Percentiles rank a stretch among this genome's conserved stretches.
Evolutionary conservation across 2,888 invertebrate species (phyloP).

Genomic region (Tetropium fuscum): DNA sequence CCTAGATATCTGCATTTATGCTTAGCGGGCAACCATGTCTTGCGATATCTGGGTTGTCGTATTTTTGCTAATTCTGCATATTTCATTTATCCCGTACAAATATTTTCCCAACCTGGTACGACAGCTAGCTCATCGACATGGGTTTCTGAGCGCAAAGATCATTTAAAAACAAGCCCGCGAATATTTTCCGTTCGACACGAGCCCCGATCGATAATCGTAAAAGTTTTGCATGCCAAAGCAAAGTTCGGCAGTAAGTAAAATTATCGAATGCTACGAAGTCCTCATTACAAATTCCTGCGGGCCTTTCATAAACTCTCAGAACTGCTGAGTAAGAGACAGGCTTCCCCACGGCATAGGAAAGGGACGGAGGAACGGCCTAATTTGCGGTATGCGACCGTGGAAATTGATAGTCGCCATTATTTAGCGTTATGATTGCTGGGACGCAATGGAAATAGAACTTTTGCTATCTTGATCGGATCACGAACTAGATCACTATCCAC

Average conservation of each 20-base stretch:
- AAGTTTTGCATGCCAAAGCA: slow-evolving; percentile 59
- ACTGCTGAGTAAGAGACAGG: slow-evolving; percentile 40
- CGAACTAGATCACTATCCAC: no score
- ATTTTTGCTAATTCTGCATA: no score
- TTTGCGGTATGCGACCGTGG: slow-evolving; percentile 4
- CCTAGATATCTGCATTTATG: no score
- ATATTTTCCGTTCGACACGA: slow-evolving; percentile 14
- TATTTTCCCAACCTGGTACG: no score
- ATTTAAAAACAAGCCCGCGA: slow-evolving; percentile 8
- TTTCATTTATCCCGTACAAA: no score
- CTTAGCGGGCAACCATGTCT: no score
- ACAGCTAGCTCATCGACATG: no score
- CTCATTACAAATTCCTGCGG: slow-evolving; percentile 59
- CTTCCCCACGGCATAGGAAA: slow-evolving; percentile 15
- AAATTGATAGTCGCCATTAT: slow-evolving; percentile 11
- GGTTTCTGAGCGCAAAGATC: neutral
- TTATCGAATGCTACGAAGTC: slow-evolving; percentile 57
- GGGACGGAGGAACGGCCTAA: slow-evolving; percentile 9
- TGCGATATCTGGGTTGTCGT: no score
- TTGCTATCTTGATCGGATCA: no score
- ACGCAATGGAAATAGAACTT: neutral
- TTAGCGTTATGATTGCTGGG: neutral
- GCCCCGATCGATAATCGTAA: slow-evolving; percentile 50
- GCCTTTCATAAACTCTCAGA: slow-evolving; percentile 46
- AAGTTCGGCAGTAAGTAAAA: slow-evolving; percentile 57